Evolutionary conservation across 2,113 vertebrate genomes (phyloP), one percentile per base, ranked within the genome.

Genomic region (Hippopotamus amphibius): DNA sequence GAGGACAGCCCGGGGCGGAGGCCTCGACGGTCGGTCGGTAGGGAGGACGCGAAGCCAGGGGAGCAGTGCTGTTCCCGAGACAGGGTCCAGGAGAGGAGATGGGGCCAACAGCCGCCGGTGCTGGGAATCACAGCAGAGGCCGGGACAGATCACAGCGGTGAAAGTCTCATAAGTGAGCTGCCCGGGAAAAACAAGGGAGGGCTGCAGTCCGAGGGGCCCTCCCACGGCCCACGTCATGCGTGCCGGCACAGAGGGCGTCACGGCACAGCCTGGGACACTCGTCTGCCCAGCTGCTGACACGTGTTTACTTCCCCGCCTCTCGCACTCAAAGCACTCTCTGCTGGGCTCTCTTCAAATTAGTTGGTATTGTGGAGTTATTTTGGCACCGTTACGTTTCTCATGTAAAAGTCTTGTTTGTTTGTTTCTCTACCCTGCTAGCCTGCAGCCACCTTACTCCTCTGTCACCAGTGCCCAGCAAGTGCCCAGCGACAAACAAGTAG

Each of bases 1-100:
- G 90, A 96, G 74, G 94, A 30, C 79, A 72, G 94, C 43, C 66
- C 65, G 13, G 82, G 94, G 81, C 1, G 79, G 89, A 61, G 92
- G 59, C 46, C 61, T 4, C 0, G 55, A 50, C 6, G 11, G 14
- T 22, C 6, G 11, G 14, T 22, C 3, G 0, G 24, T 16, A 11
- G 15, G 63, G 19, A 57, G 50, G 28, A 30, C 0, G 28, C 59
- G 28, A 15, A 66, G 71, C 92, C 86, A 86, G 79, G 41, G 21
- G 6, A 92, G 19, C 21, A n/a, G 37, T 10, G 53, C 9, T 71
- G 82, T 83, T 96, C 68, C 69, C 14, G 24, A 88, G 53, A 37
- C n/a, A 7, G 24, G 66, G 79, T 87, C 87, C 80, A 82, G n/a
- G 69, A 37, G 65, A 57, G 33, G 46, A n/a, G 57, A 41, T 3